phyloP scores from a whole-genome alignment of 2,113 vertebrate genomes.

The Crocuta crocuta region DNA sequence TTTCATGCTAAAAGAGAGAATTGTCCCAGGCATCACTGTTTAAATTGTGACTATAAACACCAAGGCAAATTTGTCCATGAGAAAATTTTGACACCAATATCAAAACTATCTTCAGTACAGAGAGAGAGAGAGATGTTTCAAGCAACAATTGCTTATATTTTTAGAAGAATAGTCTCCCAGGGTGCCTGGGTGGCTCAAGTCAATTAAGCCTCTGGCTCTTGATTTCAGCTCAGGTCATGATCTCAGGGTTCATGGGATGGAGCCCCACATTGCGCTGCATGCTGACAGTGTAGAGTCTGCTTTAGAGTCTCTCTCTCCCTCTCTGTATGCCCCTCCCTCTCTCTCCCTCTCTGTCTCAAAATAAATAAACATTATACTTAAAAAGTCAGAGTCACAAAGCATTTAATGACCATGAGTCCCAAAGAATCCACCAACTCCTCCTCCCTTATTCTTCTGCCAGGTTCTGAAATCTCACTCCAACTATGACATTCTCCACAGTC shows the following conservation, averaged over 20 bases:
- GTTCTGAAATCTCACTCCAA: background rate
- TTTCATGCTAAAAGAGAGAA: background rate
- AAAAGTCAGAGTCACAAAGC: background rate
- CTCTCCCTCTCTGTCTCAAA: too few species aligned
- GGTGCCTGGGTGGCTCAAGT: too few species aligned
- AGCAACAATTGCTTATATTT: background rate
- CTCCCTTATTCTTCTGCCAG: background rate
- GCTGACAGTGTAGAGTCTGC: too few species aligned
- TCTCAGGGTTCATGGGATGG: too few species aligned
- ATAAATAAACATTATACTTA: background rate
- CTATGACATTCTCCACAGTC: background rate
- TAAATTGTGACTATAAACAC: background rate
- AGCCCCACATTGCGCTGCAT: too few species aligned
- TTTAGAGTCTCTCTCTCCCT: too few species aligned
- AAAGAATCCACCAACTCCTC: background rate
- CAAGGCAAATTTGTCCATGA: slow-evolving; percentile 12
- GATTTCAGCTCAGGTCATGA: too few species aligned
- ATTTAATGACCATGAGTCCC: background rate
- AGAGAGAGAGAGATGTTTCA: background rate
- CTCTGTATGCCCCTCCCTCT: too few species aligned
- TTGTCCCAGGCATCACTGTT: background rate
- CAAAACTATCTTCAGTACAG: background rate
- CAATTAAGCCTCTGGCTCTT: too few species aligned
- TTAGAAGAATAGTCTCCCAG: background rate
- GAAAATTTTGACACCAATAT: background rate